phyloP scores from a whole-genome alignment of 2,113 vertebrate genomes.

The Megaceryle maxima region DNA sequence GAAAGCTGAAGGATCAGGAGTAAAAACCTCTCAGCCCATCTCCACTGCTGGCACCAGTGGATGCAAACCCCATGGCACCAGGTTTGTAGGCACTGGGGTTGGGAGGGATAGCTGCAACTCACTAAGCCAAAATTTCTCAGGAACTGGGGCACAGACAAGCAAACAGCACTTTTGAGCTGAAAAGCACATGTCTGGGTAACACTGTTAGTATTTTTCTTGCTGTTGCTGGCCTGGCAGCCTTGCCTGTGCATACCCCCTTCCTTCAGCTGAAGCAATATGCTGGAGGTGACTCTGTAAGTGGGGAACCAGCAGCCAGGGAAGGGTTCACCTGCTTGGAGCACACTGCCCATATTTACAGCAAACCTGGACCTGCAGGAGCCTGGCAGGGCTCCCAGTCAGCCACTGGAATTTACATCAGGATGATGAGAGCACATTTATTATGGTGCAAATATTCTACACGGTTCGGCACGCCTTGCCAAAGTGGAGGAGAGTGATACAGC shows the following conservation, averaged over 20 bases:
- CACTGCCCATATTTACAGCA: neutral
- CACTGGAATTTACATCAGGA: neutral
- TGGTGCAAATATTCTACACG: neutral
- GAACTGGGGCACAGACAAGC: neutral
- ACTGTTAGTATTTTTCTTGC: neutral
- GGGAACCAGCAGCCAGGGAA: neutral
- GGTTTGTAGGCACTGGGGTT: rapidly evolving
- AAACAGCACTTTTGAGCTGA: neutral
- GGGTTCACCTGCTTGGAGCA: rapidly evolving
- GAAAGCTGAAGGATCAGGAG: neutral
- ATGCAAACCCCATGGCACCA: rapidly evolving
- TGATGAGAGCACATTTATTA: neutral
- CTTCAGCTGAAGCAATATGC: neutral
- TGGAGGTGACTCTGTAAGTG: neutral
- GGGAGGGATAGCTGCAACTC: neutral
- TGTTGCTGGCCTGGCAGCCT: neutral
- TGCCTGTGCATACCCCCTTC: neutral
- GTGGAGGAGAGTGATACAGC: rapidly evolving
- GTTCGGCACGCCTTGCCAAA: neutral
- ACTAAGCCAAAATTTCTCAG: neutral
- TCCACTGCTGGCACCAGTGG: rapidly evolving
- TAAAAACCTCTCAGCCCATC: neutral
- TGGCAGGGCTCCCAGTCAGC: rapidly evolving
- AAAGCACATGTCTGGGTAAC: neutral
- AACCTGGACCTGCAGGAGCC: neutral